Conservation (phyloP, 2,113 vertebrate genomes). For the Sitta europaea region DNA sequence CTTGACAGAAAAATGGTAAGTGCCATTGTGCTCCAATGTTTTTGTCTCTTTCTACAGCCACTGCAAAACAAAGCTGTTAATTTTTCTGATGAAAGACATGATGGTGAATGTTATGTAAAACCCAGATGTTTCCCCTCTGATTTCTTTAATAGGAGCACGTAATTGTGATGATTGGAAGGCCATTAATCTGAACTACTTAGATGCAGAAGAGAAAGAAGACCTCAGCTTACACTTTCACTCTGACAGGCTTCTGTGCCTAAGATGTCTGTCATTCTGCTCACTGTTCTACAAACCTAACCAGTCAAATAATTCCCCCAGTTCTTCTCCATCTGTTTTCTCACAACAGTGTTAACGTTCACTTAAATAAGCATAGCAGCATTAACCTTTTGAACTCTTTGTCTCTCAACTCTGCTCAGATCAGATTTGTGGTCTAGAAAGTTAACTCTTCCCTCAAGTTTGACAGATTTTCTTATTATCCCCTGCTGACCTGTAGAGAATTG, state of each 20-base stretch:
- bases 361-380: conserved; percentile 29
- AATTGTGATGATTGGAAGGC: conserved; percentile 16
- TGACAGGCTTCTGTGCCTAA: background rate
- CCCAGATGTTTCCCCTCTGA: conserved; percentile 68
- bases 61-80: conserved; percentile 51
- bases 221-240: background rate
- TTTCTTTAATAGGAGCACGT: conserved; percentile 47
- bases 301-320: background rate
- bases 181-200: conserved; percentile 29
- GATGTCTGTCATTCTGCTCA: background rate
- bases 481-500: conserved; percentile 29
- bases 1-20: conserved; percentile 56
- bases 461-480: conserved; percentile 42
- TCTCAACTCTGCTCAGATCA: conserved; percentile 16
- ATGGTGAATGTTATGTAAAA: background rate
- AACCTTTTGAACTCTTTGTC: conserved; percentile 44
- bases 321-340: conserved; percentile 24
- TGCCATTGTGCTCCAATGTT: conserved; percentile 10
- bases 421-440: conserved; percentile 22
- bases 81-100: conserved; percentile 61
- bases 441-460: conserved; percentile 33
- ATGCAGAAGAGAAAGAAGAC: conserved; percentile 13
- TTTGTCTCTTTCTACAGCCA: conserved; percentile 41
- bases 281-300: background rate
- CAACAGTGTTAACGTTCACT: conserved; percentile 10